A percentile compares a stretch with the other conserved stretches of the same genome.
These are phyloP conservation scores for Butorides virescens DNA, from an alignment of 2,113 vertebrate genomes.

Conservation along the genomic window DNA sequence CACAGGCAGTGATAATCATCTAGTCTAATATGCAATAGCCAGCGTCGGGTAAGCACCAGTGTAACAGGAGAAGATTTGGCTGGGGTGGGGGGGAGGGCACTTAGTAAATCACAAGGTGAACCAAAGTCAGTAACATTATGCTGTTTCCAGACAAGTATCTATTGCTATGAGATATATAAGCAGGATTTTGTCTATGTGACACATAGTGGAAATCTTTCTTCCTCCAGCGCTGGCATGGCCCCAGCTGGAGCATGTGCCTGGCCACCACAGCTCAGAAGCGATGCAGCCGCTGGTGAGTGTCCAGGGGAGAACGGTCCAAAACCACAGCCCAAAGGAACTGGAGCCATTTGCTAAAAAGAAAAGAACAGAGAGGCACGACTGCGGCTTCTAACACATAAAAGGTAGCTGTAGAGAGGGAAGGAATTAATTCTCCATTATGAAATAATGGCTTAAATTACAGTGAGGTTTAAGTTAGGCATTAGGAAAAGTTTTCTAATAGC, in stretches of 20 bases:
- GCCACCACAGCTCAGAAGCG: neutral
- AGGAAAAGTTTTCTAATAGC: conserved; percentile 34
- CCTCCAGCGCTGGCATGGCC: neutral
- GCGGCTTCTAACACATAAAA: neutral
- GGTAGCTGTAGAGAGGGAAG: neutral
- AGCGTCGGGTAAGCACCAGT: neutral
- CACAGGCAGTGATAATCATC: neutral
- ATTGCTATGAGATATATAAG: neutral
- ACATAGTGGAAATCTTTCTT: neutral
- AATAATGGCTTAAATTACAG: conserved; percentile 25
- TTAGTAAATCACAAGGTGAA: neutral
- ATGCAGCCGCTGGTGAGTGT: neutral
- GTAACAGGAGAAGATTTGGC: neutral
- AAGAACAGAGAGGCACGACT: neutral
- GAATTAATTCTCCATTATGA: conserved; percentile 30
- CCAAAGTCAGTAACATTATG: neutral
- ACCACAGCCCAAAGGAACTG: neutral
- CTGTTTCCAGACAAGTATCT: neutral
- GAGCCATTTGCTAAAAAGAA: neutral
- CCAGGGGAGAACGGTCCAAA: neutral
- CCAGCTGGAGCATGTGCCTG: neutral
- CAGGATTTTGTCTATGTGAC: neutral
- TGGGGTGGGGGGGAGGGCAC: neutral
- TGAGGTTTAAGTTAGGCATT: conserved; percentile 4
- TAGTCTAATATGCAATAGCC: neutral